phyloP scores from a whole-genome alignment of 1,140 invertebrate genomes.

The Drosophila nasuta region DNA sequence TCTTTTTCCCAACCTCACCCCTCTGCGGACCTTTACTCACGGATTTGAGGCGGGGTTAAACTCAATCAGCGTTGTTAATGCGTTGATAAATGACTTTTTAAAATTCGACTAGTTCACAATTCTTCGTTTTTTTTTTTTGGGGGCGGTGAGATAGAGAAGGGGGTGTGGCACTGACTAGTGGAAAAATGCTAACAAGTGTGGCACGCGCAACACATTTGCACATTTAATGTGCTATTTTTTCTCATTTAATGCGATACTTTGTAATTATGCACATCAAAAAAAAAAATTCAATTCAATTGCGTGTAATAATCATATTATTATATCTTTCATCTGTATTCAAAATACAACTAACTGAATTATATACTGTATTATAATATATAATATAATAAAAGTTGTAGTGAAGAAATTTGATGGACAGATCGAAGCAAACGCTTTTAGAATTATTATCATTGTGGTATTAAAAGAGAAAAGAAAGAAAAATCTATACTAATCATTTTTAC shows the following conservation, averaged over 20 bases:
- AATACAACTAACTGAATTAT: too few species aligned
- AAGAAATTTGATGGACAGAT: too few species aligned
- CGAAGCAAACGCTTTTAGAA: too few species aligned
- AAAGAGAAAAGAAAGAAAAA: too few species aligned
- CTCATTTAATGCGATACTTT: neutral
- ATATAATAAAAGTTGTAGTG: too few species aligned
- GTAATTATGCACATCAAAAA: neutral
- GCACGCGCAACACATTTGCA: conserved; percentile 21
- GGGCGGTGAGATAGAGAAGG: neutral
- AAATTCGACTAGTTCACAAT: conserved; percentile 56
- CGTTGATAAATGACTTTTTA: conserved; percentile 80
- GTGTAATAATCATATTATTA: too few species aligned
- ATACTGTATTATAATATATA: too few species aligned
- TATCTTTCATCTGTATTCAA: too few species aligned
- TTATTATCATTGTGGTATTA: too few species aligned
- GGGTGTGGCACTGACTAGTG: conserved; percentile 2
- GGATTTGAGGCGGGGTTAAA: conserved; percentile 23
- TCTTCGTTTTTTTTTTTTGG: neutral
- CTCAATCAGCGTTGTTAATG: conserved; percentile 78
- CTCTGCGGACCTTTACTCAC: neutral
- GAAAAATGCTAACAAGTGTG: conserved; percentile 56
- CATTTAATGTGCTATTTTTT: neutral
- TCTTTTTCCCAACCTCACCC: too few species aligned
- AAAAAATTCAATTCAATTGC: neutral
- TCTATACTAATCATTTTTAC: too few species aligned